A percentile compares a stretch with the other conserved stretches of the same genome.
These are phyloP conservation scores for Drosophila ogumai DNA, from an alignment of 1,140 invertebrate genomes.

Conservation along the genomic window DNA sequence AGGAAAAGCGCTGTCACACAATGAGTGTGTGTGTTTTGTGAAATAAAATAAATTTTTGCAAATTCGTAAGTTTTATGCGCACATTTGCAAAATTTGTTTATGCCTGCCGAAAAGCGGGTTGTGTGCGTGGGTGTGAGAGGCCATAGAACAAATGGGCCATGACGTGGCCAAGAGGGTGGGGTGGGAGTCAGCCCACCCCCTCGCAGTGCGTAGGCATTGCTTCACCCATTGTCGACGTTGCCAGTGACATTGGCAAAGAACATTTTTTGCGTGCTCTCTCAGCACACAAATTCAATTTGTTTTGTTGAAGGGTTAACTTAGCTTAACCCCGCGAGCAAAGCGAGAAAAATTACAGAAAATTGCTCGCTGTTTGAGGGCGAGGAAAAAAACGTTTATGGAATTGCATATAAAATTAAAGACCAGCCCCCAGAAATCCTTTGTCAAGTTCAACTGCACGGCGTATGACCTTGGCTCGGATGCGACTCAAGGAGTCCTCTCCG, in stretches of 20 bases:
- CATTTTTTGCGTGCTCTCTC: constrained; percentile 23
- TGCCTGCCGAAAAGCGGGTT: constrained; percentile 44
- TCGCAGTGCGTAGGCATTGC: constrained; percentile 40
- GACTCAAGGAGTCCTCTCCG: constrained; percentile 48
- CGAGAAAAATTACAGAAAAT: constrained; percentile 55
- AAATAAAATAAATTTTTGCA: constrained; percentile 69
- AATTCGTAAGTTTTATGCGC: constrained; percentile 78
- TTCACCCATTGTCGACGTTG: constrained; percentile 33
- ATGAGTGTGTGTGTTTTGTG: constrained; percentile 13
- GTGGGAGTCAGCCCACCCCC: neutral
- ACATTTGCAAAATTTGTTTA: constrained; percentile 77
- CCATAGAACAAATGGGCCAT: constrained; percentile 44
- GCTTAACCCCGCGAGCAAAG: neutral
- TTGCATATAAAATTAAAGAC: constrained; percentile 63
- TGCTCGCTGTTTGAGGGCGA: neutral
- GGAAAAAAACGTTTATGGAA: constrained; percentile 34
- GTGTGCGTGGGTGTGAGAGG: constrained; percentile 5
- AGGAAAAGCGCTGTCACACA: constrained; percentile 19
- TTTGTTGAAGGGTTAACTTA: constrained; percentile 44
- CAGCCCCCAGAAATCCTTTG: constrained; percentile 48
- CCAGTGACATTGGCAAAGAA: constrained; percentile 44
- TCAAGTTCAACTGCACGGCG: constrained; percentile 66
- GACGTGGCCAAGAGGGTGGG: constrained; percentile 20
- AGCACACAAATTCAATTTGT: constrained; percentile 70
- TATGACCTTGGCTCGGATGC: constrained; percentile 53